Percentiles rank a stretch among this genome's conserved stretches.
phyloP scores from a whole-genome alignment of 2,888 invertebrate species.

The Choristoneura rosaceana region DNA sequence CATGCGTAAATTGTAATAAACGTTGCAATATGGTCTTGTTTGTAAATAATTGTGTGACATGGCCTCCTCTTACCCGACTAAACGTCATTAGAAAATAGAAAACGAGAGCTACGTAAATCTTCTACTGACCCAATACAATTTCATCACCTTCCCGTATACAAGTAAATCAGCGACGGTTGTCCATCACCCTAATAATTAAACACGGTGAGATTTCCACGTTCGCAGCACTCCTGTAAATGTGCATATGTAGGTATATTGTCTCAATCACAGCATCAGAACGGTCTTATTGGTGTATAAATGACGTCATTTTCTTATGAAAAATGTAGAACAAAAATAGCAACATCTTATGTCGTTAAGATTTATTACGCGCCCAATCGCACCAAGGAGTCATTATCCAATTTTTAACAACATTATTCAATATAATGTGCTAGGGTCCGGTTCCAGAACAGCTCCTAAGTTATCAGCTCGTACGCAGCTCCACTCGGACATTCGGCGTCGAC shows the following conservation, averaged over 20 bases:
- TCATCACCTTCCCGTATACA: background rate
- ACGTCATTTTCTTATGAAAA: slow-evolving; percentile 7
- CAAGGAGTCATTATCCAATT: slow-evolving; percentile 47
- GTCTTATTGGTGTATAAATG: background rate
- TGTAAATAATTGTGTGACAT: slow-evolving; percentile 7
- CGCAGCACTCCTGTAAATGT: slow-evolving; percentile 8
- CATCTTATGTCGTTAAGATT: slow-evolving; percentile 42
- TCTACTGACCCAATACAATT: slow-evolving; percentile 22
- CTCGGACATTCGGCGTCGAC: slow-evolving; percentile 14
- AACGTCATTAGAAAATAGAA: background rate
- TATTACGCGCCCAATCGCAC: slow-evolving; percentile 41
- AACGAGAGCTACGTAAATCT: background rate
- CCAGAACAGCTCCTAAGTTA: slow-evolving; percentile 2
- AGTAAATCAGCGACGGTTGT: background rate
- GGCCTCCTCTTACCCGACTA: slow-evolving; percentile 6
- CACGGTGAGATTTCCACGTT: slow-evolving; percentile 5
- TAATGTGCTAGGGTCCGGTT: slow-evolving; percentile 32
- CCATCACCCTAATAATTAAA: background rate
- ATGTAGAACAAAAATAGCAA: slow-evolving; percentile 18
- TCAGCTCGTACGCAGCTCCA: background rate
- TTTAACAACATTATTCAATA: slow-evolving; percentile 45
- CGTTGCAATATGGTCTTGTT: background rate
- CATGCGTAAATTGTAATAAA: background rate
- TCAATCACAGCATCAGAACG: background rate
- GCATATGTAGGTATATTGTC: slow-evolving; percentile 1